Evolutionary conservation across 1,140 invertebrate species (phyloP), one percentile per base, ranked within the genome.

Genomic region (Campoletis sonorensis): DNA sequence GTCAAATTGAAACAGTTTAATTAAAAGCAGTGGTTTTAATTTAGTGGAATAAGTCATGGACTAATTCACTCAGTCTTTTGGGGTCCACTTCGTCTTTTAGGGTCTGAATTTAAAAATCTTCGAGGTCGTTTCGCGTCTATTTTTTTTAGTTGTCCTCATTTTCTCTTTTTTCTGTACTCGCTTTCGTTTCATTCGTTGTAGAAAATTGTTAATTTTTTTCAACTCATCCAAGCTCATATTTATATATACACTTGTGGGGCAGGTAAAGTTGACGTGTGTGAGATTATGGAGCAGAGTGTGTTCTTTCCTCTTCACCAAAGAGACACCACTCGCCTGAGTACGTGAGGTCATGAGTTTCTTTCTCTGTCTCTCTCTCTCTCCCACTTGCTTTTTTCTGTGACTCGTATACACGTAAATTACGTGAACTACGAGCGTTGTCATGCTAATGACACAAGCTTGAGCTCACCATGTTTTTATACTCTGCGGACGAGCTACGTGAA

Each of bases 261-360:
- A 58, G 54, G 54, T 58, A 58, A 58, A 58, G 54, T 58, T 4
- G 16, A 5, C 18, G 54, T n/a, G 18, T 58, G 54, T 58, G 54
- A n/a, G 18, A 18, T 58, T 4, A 23, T 58, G 54, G 21, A 18
- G 54, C 2, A 21, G 5, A 58, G 18, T n/a, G 51, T 54, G 1
- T 58, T 58, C 21, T 58, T n/a, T 58, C 54, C 54, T 58, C 54
- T 58, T 58, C 10, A 58, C 54, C 54, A 21, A n/a, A 58, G 54
- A 58, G 54, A 58, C 54, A 58, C 54, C 54, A 58, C 54, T 58
- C 54, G 21, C 54, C 54, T 21, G 54, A 58, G 54, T 58, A 58
- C 54, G 54, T 58, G 54, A 58, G 54, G 54, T 58, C 54, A 58
- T 58, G 21, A 23, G 40, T 45, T 33, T 7, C 3, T 23, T n/a